A percentile compares a stretch with the other conserved stretches of the same genome.
Evolutionary conservation across 2,888 invertebrate genomes (phyloP).

Genomic region (Lithophane ornitopus): DNA sequence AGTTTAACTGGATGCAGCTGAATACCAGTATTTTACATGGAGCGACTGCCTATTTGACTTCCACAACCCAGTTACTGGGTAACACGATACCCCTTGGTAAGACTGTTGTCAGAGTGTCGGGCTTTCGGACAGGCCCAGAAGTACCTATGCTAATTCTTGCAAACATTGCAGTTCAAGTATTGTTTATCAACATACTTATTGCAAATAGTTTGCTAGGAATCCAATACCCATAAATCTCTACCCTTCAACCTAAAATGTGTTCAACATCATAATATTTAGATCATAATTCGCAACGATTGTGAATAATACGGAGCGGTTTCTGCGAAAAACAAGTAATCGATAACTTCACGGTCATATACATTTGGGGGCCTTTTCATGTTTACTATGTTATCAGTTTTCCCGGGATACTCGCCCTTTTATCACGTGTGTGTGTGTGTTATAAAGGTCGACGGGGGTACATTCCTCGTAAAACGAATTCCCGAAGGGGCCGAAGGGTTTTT

Average conservation of each 20-base stretch:
- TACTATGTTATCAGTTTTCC: constrained; percentile 14
- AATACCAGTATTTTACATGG: too few species aligned
- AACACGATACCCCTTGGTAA: too few species aligned
- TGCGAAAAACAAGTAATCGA: constrained; percentile 52
- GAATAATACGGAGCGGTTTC: constrained; percentile 18
- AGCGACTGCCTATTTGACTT: too few species aligned
- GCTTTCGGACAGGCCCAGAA: neutral
- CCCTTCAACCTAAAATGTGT: neutral
- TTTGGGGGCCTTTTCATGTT: constrained; percentile 7
- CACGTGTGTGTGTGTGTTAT: neutral
- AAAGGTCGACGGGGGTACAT: neutral
- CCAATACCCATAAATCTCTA: constrained; percentile 13
- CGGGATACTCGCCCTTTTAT: constrained; percentile 23
- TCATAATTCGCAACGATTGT: constrained; percentile 1
- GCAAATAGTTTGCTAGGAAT: neutral
- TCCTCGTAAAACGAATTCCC: neutral
- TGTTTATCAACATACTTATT: neutral
- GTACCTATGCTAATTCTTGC: neutral
- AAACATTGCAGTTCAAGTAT: neutral
- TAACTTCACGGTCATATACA: constrained; percentile 58
- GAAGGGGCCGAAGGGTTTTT: neutral
- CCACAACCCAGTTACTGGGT: too few species aligned
- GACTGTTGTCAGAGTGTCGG: too few species aligned
- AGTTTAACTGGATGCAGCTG: too few species aligned
- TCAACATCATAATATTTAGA: constrained; percentile 13